Percentiles rank a stretch among this genome's conserved stretches.
These are phyloP conservation scores for Ariolimax columbianus DNA, from an alignment of 2,888 invertebrate genomes.

Conservation along the genomic window DNA sequence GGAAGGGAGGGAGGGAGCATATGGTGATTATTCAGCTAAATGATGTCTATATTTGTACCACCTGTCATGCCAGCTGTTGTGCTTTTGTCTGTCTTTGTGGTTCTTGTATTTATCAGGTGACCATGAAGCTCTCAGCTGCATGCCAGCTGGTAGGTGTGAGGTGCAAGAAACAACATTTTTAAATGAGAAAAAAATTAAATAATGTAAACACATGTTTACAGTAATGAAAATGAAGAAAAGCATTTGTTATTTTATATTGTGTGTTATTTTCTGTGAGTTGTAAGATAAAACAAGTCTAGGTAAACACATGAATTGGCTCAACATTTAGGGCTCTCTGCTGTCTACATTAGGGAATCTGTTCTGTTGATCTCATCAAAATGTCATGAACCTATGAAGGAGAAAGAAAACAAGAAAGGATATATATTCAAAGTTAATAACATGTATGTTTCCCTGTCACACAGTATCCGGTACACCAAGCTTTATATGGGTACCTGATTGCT, in stretches of 20 bases:
- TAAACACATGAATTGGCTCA: not conserved
- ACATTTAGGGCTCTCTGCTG: not conserved
- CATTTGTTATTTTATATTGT: not conserved
- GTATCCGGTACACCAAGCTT: no score
- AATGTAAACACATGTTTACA: conserved; percentile 37
- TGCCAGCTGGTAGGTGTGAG: not conserved
- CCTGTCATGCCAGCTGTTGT: not conserved
- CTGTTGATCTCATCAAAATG: conserved; percentile 45
- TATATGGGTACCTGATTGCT: no score
- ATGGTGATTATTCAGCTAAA: conserved; percentile 50
- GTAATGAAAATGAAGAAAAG: conserved; percentile 27
- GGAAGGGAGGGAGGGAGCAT: not conserved
- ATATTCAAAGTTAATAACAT: no score
- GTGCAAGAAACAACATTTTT: conserved; percentile 31
- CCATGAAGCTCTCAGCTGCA: not conserved
- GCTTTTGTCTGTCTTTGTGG: not conserved
- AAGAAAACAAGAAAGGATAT: not conserved
- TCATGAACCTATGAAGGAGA: conserved; percentile 45
- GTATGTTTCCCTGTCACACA: no score
- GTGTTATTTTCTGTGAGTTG: not conserved
- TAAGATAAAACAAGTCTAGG: not conserved
- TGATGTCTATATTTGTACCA: conserved; percentile 34
- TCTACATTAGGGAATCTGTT: conserved; percentile 25
- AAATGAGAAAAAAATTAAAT: conserved; percentile 18
- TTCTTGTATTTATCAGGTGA: conserved; percentile 35